A percentile compares a stretch with the other conserved stretches of the same genome.
Evolutionary conservation across 2,797 vertebrate genomes (phyloP).

Genomic region (Zonotrichia albicollis): DNA sequence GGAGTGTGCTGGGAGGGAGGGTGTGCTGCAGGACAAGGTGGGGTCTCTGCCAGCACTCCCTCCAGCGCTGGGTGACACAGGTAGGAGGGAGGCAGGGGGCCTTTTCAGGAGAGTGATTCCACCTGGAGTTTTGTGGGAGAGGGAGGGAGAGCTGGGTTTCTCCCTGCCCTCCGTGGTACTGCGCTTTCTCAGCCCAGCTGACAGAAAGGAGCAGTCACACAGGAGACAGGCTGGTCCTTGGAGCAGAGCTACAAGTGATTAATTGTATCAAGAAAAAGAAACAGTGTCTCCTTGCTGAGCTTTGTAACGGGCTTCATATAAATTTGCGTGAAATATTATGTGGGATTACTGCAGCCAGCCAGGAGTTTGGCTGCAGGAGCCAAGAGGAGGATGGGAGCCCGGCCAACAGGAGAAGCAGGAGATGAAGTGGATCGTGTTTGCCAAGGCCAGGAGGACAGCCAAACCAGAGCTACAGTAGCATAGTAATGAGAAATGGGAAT

Average conservation of each 20-base stretch:
- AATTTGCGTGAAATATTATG: conserved; percentile 78
- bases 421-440: conserved; percentile 59
- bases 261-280: conserved; percentile 74
- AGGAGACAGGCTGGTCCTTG: conserved; percentile 36
- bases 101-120: not conserved
- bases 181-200: not conserved
- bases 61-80: not conserved
- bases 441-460: conserved; percentile 71
- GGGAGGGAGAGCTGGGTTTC: not conserved
- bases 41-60: not conserved
- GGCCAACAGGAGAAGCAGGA: conserved; percentile 73
- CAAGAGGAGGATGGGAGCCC: conserved; percentile 64
- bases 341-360: conserved; percentile 73
- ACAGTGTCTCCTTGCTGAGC: conserved; percentile 69
- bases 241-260: conserved; percentile 67
- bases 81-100: not conserved
- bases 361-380: conserved; percentile 60
- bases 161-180: not conserved
- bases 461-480: conserved; percentile 62
- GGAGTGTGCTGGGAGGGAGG: not conserved
- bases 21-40: not conserved
- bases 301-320: conserved; percentile 72
- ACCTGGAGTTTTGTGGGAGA: not conserved
- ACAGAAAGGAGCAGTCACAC: conserved; percentile 1
- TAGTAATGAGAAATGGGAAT: conserved; percentile 45